Base-by-base conservation (phyloP, 2,113 vertebrate species). In the Pachypanchax playfairii region DNA sequence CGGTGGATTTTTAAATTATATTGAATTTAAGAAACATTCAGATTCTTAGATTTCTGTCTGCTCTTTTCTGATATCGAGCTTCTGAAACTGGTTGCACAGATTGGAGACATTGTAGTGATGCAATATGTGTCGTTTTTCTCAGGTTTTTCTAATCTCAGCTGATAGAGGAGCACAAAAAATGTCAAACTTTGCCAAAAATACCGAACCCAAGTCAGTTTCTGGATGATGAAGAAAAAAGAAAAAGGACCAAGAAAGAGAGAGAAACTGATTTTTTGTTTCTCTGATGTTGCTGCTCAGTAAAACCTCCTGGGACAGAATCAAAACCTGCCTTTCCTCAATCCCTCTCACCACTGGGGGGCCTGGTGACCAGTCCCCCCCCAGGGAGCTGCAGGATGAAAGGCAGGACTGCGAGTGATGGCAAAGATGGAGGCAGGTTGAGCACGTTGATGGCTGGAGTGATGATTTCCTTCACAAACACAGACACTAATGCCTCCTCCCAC, bases 381-480 rank as follows among this genome's bases (percentile, higher is more conserved):
- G 48, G 52, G 57, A 71, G 59, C 50, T 2, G 29, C 41, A 18
- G 15, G 64, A 75, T 59, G 54, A 68, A 61, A 67, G 59, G 1
- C 29, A 25, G 31, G 63, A 66, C 3, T 38, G 39, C 58, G 44
- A 73, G 70, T 14, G 61, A 67, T 36, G 48, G 67, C 60, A 44
- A 66, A 18, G 79, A 84, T 56, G 55, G 77, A 85, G 74, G 67
- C 58, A 58, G 60, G 38, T 63, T 41, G 69, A 78, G 69, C 60
- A 67, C 67, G 58, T 50, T 86, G 85, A 88, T 75, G 76, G 70
- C 62, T 67, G 25, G 63, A 87, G 81, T 90, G 92, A 92, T 89
- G 89, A 91, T 93, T 91, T 91, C 75, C 82, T 93, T 93, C 93
- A 82, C 44, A 58, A 71, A 49, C 74, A 53, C 91, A 75, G 33